Conservation (phyloP, 2,888 invertebrate species). For the Panopea generosa region DNA sequence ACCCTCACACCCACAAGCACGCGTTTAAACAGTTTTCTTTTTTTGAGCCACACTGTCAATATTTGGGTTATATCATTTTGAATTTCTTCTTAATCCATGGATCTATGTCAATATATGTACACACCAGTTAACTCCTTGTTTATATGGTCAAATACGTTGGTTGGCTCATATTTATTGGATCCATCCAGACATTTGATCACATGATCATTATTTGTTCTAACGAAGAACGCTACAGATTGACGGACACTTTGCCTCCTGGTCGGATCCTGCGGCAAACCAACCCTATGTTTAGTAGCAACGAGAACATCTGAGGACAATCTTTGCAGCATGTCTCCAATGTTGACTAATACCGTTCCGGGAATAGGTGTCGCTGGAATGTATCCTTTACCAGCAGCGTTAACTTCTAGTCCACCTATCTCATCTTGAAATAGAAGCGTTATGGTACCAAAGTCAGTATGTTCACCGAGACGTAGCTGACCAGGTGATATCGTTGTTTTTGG, state of each 20-base stretch:
- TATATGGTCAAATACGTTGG: constrained; percentile 66
- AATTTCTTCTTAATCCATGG: too few relatives aligned
- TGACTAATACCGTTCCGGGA: constrained; percentile 91
- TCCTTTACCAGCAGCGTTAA: constrained; percentile 85
- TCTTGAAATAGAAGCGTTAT: constrained; percentile 71
- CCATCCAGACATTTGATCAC: constrained; percentile 72
- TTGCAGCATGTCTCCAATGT: constrained; percentile 91
- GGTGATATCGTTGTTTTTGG: constrained; percentile 52
- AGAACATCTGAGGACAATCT: constrained; percentile 91
- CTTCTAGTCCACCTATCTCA: constrained; percentile 68
- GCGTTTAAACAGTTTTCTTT: too few relatives aligned
- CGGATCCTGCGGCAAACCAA: constrained; percentile 63
- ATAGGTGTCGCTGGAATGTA: constrained; percentile 92
- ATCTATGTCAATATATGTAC: too few relatives aligned
- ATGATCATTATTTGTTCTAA: constrained; percentile 65
- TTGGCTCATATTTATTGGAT: constrained; percentile 72
- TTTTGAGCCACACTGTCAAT: too few relatives aligned
- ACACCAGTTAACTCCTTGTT: too few relatives aligned
- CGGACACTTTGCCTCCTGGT: constrained; percentile 33
- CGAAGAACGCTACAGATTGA: constrained; percentile 69
- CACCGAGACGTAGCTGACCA: constrained; percentile 69
- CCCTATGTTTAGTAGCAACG: constrained; percentile 87
- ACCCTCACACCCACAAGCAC: too few relatives aligned
- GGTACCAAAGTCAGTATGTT: constrained; percentile 72
- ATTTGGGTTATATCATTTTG: too few relatives aligned